These are phyloP conservation scores for Caenorhabditis brenneri DNA, from an alignment of 1,140 invertebrate genomes.

Conservation along the genomic window DNA sequence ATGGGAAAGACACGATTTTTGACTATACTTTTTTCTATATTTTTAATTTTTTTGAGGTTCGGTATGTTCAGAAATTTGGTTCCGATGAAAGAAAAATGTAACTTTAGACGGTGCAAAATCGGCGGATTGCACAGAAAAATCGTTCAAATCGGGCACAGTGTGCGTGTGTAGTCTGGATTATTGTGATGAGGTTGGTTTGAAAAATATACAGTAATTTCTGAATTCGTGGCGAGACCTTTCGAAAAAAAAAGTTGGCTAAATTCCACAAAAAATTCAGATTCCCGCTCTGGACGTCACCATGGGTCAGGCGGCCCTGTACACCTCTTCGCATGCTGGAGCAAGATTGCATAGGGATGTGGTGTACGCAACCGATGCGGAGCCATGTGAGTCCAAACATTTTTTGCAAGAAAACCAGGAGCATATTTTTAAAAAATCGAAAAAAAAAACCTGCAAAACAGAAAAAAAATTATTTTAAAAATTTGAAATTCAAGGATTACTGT, in stretches of 20 bases:
- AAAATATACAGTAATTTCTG: background rate
- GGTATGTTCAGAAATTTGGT: background rate
- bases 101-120: background rate
- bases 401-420: too few relatives aligned
- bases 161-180: constrained; percentile 31
- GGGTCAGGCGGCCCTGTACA: constrained; percentile 25
- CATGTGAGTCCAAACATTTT: background rate
- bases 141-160: constrained; percentile 11
- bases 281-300: constrained; percentile 25
- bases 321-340: background rate
- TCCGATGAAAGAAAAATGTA: background rate
- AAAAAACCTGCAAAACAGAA: too few relatives aligned
- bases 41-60: background rate
- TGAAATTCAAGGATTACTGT: background rate
- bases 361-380: background rate
- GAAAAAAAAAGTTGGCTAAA: background rate
- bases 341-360: background rate
- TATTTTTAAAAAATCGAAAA: too few relatives aligned
- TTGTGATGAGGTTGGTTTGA: constrained; percentile 45
- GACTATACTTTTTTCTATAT: background rate
- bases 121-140: background rate
- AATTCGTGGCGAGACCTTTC: background rate
- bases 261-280: background rate
- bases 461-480: too few relatives aligned
- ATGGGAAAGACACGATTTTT: constrained; percentile 18